Conservation (phyloP, 2,888 invertebrate species). For the Embidobia sp. region DNA sequence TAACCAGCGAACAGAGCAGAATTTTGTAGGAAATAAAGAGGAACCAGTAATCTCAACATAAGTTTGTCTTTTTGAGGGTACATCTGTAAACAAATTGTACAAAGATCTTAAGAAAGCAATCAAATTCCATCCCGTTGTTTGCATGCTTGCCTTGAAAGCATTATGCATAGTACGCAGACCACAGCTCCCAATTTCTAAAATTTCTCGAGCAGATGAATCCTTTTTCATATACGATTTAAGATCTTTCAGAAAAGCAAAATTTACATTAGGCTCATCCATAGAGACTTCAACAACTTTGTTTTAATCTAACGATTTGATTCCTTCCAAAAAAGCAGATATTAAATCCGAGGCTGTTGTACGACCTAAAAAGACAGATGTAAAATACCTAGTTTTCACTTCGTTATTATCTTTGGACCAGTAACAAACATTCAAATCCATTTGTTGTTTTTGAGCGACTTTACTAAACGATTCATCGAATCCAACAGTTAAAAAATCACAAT, state of each 20-base stretch:
- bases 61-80: no score
- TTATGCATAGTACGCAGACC: conserved; percentile 71
- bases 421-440: conserved; percentile 70
- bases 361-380: conserved; percentile 65
- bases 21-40: no score
- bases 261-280: conserved; percentile 66
- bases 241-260: conserved; percentile 51
- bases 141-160: conserved; percentile 69
- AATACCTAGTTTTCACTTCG: conserved; percentile 68
- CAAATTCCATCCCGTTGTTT: conserved; percentile 65
- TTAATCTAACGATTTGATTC: conserved; percentile 30
- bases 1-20: no score
- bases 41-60: no score
- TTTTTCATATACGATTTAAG: conserved; percentile 6
- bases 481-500: conserved; percentile 44
- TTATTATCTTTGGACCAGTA: conserved; percentile 65
- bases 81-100: no score
- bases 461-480: conserved; percentile 68
- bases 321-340: conserved; percentile 50
- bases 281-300: conserved; percentile 64
- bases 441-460: conserved; percentile 64
- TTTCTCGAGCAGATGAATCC: not conserved
- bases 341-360: conserved; percentile 66
- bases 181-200: conserved; percentile 53
- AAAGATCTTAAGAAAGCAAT: no score